phyloP scores from a whole-genome alignment of 2,888 invertebrate species.

The Papilio protenor region DNA sequence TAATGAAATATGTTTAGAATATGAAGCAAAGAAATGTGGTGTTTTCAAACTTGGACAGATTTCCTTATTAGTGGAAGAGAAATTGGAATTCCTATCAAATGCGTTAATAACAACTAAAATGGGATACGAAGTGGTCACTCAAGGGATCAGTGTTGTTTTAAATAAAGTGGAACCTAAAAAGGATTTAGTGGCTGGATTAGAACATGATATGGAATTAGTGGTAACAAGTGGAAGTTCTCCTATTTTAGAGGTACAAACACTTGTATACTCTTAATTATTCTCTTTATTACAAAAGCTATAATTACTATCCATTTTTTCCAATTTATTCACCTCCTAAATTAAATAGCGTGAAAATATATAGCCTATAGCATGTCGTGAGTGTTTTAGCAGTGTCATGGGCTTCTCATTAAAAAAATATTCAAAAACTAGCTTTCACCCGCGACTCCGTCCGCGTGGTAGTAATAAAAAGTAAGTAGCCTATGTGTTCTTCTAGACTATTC shows the following conservation, averaged over 20 bases:
- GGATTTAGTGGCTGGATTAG: slow-evolving; percentile 92
- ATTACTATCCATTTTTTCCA: too few relatives aligned
- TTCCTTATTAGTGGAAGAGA: slow-evolving; percentile 85
- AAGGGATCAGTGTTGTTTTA: slow-evolving; percentile 76
- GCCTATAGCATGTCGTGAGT: too few relatives aligned
- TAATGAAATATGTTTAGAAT: slow-evolving; percentile 86
- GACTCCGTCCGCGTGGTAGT: too few relatives aligned
- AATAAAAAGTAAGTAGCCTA: too few relatives aligned
- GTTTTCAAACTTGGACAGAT: slow-evolving; percentile 89
- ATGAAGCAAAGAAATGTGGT: slow-evolving; percentile 86
- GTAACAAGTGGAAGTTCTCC: slow-evolving; percentile 91
- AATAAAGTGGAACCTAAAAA: slow-evolving; percentile 84
- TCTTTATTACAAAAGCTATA: too few relatives aligned
- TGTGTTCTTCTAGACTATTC: too few relatives aligned
- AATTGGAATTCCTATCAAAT: slow-evolving; percentile 89
- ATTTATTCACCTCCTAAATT: too few relatives aligned
- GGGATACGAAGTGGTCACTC: slow-evolving; percentile 84
- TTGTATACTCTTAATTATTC: background rate
- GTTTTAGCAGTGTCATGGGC: too few relatives aligned
- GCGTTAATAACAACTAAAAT: slow-evolving; percentile 81
- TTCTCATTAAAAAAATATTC: too few relatives aligned
- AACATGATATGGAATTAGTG: slow-evolving; percentile 90
- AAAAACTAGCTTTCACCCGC: too few relatives aligned
- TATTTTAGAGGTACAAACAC: slow-evolving; percentile 85
- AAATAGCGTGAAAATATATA: too few relatives aligned